Conservation (phyloP, 2,888 invertebrate species). For the Hymenopus coronatus region DNA sequence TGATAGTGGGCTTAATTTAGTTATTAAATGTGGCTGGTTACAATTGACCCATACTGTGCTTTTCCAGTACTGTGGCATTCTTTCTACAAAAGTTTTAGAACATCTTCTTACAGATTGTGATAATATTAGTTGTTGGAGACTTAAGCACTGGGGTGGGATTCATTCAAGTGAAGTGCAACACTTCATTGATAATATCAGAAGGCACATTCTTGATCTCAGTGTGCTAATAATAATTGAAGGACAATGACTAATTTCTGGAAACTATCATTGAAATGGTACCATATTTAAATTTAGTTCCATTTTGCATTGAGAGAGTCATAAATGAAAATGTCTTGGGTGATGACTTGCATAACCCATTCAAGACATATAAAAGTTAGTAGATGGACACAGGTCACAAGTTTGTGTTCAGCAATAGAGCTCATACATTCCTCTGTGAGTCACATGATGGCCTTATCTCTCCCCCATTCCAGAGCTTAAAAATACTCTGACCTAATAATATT, state of each 20-base stretch:
- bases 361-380: no score
- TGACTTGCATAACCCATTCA: no score
- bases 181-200: background rate
- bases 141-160: background rate
- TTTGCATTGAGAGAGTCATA: no score
- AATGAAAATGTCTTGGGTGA: no score
- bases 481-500: no score
- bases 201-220: background rate
- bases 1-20: background rate
- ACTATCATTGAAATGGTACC: no score
- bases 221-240: background rate
- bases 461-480: no score
- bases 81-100: background rate
- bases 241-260: background rate
- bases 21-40: background rate
- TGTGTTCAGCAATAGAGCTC: no score
- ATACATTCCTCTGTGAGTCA: no score
- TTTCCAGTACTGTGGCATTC: background rate
- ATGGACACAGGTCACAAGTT: no score
- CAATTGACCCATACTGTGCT: background rate
- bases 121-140: background rate
- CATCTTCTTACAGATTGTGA: background rate
- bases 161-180: background rate
- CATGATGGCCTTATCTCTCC: no score
- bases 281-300: no score